Evolutionary conservation across 1,140 invertebrate genomes (phyloP).

Genomic region (Drosophila bifasciata): DNA sequence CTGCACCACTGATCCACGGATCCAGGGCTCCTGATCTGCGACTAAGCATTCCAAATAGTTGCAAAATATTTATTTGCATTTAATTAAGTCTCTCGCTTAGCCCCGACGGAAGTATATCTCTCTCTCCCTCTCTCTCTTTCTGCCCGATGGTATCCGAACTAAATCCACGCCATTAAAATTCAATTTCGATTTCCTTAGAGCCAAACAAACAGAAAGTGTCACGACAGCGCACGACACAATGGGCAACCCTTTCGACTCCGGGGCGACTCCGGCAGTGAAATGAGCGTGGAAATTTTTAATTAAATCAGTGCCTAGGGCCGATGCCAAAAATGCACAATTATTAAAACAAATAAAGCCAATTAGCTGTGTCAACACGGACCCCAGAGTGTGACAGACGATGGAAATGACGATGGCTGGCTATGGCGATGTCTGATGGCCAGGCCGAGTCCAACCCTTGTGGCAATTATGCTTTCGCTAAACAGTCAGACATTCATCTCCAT

Average conservation of each 20-base stretch:
- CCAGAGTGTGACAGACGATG: constrained; percentile 3
- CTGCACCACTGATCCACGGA: constrained; percentile 20
- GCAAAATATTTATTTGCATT: constrained; percentile 80
- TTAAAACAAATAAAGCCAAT: constrained; percentile 84
- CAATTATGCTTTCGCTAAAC: constrained; percentile 67
- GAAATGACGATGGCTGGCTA: constrained; percentile 4
- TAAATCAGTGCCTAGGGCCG: constrained; percentile 71
- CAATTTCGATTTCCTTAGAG: constrained; percentile 56
- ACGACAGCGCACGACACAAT: constrained; percentile 18
- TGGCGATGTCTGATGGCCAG: constrained; percentile 15
- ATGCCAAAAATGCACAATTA: constrained; percentile 81
- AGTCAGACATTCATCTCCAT: constrained; percentile 43
- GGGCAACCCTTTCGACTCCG: constrained; percentile 59
- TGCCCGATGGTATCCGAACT: not conserved
- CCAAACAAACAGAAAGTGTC: constrained; percentile 44
- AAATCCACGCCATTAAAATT: constrained; percentile 74
- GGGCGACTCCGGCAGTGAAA: no score
- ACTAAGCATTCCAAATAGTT: constrained; percentile 62
- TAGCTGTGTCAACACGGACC: constrained; percentile 80
- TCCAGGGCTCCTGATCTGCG: constrained; percentile 27
- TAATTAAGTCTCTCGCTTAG: constrained; percentile 63
- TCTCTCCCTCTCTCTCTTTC: no score
- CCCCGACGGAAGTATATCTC: constrained; percentile 19
- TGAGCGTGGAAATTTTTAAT: constrained; percentile 69
- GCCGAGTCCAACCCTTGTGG: constrained; percentile 43